Percentiles rank a stretch among this genome's conserved stretches.
Evolutionary conservation across 2,888 invertebrate genomes (phyloP).

Genomic region (Chrysolina americana): DNA sequence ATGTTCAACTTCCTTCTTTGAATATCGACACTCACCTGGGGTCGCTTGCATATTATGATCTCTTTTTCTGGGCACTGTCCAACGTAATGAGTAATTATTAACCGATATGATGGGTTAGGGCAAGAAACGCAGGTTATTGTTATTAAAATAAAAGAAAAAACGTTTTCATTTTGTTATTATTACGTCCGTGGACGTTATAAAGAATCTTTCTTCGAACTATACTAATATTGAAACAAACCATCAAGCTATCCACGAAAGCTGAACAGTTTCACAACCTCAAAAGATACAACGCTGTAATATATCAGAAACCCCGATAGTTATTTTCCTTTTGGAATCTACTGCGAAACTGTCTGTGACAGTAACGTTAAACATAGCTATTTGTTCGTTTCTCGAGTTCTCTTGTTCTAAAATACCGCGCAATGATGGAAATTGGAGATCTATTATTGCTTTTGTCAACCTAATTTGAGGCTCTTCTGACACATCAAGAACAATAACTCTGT

Average conservation of each 20-base stretch:
- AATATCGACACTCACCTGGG: too few species aligned
- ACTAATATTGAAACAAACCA: too few species aligned
- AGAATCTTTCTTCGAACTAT: too few species aligned
- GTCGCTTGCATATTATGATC: too few species aligned
- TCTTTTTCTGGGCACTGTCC: too few species aligned
- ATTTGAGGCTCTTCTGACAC: not conserved
- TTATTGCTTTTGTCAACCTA: conserved; percentile 3
- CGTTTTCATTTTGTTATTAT: too few species aligned
- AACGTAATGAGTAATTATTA: too few species aligned
- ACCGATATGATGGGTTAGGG: too few species aligned
- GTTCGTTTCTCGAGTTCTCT: not conserved
- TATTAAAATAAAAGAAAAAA: too few species aligned
- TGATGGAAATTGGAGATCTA: conserved; percentile 7
- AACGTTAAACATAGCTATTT: not conserved
- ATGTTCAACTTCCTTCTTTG: too few species aligned
- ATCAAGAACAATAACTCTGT: not conserved
- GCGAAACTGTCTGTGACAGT: not conserved
- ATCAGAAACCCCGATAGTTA: not conserved
- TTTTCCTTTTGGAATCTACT: not conserved
- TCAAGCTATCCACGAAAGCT: not conserved
- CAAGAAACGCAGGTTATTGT: too few species aligned
- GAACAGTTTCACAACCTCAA: not conserved
- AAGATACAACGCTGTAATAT: not conserved
- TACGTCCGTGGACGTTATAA: too few species aligned
- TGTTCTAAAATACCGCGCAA: not conserved